Evolutionary conservation across 2,113 vertebrate genomes (phyloP), one percentile per base, ranked within the genome.

Genomic region (Platanista minor): DNA sequence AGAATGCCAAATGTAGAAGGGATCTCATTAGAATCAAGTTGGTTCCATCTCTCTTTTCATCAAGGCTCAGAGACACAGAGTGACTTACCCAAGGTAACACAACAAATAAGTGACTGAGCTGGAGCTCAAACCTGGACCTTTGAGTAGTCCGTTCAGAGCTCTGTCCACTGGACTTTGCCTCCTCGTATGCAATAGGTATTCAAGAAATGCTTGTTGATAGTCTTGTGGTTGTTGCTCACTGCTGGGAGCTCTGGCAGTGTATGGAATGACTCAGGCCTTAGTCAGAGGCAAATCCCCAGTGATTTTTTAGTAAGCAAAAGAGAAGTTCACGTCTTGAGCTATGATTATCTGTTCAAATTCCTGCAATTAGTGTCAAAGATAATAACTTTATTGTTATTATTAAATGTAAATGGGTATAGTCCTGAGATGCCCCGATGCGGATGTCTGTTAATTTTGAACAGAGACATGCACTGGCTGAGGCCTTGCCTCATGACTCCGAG

Each of bases 271-370:
- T 96, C 93, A 93, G 91, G 94, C n/a, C 29, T 15, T 96, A 84
- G 90, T 96, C 95, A 92, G 8, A 43, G 5, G 81, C 89, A 64
- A 87, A 39, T 36, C 88, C 43, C 41, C 71, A 75, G 64, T 80
- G 94, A 90, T 90, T 97, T 97, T 97, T 97, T 88, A 90, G 62
- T 82, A 93, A 95, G 75, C 18, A 7, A 0, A 25, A 84, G 81
- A 72, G 95, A 97, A 96, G 84, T 95, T 93, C 94, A 75, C 95
- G 89, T 98, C 97, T 96, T 62, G 62, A 92, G 64, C 90, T 97
- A 71, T 94, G 98, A 97, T 98, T 97, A 97, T 96, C 82, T 8
- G 1, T 49, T 98, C 87, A 84, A 90, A 95, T 97, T 97, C 61
- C 74, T 96, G 46, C 80, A 92, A 95, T 20, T 14, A 90, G 31